phyloP scores from a whole-genome alignment of 2,888 invertebrate genomes.

The Monochamus alternatus region DNA sequence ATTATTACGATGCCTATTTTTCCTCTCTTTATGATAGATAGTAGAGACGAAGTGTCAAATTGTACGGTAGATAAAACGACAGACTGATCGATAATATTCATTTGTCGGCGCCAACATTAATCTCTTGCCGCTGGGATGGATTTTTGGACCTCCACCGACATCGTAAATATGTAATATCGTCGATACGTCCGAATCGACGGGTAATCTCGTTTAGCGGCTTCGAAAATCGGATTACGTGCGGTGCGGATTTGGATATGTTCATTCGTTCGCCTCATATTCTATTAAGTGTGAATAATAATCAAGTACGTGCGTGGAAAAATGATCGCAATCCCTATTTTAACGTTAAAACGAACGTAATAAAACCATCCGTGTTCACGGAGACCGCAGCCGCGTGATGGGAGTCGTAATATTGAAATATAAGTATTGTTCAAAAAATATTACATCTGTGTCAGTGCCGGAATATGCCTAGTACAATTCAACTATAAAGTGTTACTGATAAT shows the following conservation, averaged over 20 bases:
- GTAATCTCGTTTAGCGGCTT: constrained; percentile 18
- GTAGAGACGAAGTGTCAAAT: background rate
- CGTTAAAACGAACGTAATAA: constrained; percentile 2
- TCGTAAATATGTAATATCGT: constrained; percentile 37
- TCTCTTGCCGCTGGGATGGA: constrained; percentile 15
- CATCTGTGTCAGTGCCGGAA: no score
- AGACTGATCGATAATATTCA: constrained; percentile 44
- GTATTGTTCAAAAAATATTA: no score
- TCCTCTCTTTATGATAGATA: background rate
- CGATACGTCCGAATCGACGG: constrained; percentile 24
- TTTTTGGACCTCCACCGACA: constrained; percentile 12
- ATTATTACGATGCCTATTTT: background rate
- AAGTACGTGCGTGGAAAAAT: constrained; percentile 17
- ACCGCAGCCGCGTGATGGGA: no score
- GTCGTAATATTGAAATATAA: no score
- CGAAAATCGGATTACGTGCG: constrained; percentile 33
- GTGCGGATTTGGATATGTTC: constrained; percentile 21
- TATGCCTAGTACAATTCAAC: no score
- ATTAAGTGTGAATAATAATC: constrained; percentile 28
- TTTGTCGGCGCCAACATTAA: constrained; percentile 39
- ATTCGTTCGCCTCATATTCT: constrained; percentile 15
- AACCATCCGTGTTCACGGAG: background rate
- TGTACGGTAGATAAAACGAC: constrained; percentile 10
- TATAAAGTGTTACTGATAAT: no score
- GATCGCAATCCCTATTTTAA: background rate